Evolutionary conservation across 2,797 vertebrate species (phyloP), one percentile per base, ranked within the genome.

Genomic region (Synaphobranchus kaupii): DNA sequence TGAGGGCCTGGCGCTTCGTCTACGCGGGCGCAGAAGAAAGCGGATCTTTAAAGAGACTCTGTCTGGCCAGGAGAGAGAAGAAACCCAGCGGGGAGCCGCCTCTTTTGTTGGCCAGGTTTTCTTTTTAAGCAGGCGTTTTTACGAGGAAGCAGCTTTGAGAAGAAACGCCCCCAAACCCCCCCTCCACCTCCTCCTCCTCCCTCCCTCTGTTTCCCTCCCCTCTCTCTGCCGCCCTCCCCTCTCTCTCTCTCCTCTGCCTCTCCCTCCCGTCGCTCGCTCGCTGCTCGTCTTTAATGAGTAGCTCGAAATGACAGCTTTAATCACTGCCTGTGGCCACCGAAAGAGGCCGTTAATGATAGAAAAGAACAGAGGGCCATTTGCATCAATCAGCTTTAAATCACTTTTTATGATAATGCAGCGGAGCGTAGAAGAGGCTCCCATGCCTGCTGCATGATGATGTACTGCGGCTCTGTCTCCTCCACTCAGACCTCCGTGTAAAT

Each of bases 341-440:
- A 97, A 97, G 97, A 96, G 96, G 96, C 97, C 95, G 96, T 97
- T 98, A 99, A 99, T 98, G 98, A 98, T 96, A 97, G 97, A 97
- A 98, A 97, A 98, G 98, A 98, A 98, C 97, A 98, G 96, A 98
- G 97, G 96, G 96, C 97, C 96, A 98, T 99, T 98, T 99, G 97
- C 98, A 99, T 98, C 98, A 98, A 98, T 98, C 98, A 98, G 97
- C 95, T 97, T 96, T 98, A 98, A 98, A 99, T 98, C 97, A 98
- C 98, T 98, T 98, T 99, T 99, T 99, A 99, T 99, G 98, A 98
- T 99, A 99, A 99, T 98, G 98, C 97, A 97, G 96, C 95, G 90
- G 96, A 98, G 97, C 96, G 93, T 95, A 95, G 96, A 96, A 95
- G 94, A 95, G 96, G 95, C 96, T 97, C 96, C 97, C 96, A 98